A percentile compares a stretch with the other conserved stretches of the same genome.
Evolutionary conservation across 2,113 vertebrate genomes (phyloP).

Genomic region (Azemiops feae): DNA sequence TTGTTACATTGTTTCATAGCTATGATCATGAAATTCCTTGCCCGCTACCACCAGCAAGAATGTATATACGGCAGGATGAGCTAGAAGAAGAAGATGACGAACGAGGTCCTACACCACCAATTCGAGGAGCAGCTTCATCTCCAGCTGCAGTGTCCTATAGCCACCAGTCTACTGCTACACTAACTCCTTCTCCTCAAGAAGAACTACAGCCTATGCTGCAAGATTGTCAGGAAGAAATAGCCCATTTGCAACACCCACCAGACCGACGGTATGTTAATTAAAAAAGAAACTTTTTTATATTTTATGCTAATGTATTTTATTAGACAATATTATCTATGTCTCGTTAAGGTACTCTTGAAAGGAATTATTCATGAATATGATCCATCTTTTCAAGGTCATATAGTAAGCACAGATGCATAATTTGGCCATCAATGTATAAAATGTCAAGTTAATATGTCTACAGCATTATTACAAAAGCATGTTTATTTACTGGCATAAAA

Average conservation of each 20-base stretch:
- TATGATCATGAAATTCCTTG: slow-evolving; percentile 91
- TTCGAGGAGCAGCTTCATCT: slow-evolving; percentile 93
- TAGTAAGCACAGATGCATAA: background rate
- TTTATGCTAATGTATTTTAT: slow-evolving; percentile 16
- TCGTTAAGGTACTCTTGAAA: slow-evolving; percentile 34
- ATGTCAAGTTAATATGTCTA: background rate
- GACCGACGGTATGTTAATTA: slow-evolving; percentile 83
- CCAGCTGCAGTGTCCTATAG: slow-evolving; percentile 97
- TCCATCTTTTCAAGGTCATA: slow-evolving; percentile 26
- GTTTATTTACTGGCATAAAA: background rate
- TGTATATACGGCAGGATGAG: slow-evolving; percentile 96
- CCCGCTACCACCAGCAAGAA: slow-evolving; percentile 88
- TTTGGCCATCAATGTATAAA: background rate
- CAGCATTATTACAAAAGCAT: background rate
- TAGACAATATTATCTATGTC: background rate
- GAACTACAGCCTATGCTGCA: slow-evolving; percentile 96
- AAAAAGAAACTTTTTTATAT: slow-evolving; percentile 16
- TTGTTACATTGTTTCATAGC: slow-evolving; percentile 71
- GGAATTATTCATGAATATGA: slow-evolving; percentile 27
- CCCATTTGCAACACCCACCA: slow-evolving; percentile 72
- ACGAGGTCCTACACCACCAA: slow-evolving; percentile 91
- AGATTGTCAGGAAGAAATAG: slow-evolving; percentile 79
- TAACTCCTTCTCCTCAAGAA: slow-evolving; percentile 96
- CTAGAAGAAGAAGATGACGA: slow-evolving; percentile 89
- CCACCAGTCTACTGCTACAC: slow-evolving; percentile 96